Percentiles rank a stretch among this genome's conserved stretches.
Evolutionary conservation across 2,113 vertebrate genomes (phyloP).

Genomic region (Chaetura pelagica): DNA sequence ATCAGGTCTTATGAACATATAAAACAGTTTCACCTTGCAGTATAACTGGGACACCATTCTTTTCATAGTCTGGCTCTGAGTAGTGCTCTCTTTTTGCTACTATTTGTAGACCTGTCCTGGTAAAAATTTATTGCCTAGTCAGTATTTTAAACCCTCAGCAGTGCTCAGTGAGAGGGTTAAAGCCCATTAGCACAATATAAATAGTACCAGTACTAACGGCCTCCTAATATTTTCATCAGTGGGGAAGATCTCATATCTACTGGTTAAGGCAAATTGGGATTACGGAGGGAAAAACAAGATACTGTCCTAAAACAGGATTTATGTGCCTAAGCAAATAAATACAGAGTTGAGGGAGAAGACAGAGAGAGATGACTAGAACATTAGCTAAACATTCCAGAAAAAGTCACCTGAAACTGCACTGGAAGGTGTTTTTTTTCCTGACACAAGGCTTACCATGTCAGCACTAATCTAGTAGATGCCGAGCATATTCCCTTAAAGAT

Average conservation of each 20-base stretch:
- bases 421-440: neutral
- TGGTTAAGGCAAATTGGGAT: conserved; percentile 21
- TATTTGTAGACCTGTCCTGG: conserved; percentile 48
- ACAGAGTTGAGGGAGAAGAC: conserved; percentile 8
- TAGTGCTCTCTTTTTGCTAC: neutral
- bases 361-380: neutral
- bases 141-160: conserved; percentile 59
- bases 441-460: neutral
- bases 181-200: conserved; percentile 45
- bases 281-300: conserved; percentile 53
- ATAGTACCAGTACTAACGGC: conserved; percentile 27
- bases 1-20: neutral
- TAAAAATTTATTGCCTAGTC: conserved; percentile 63
- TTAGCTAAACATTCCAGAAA: conserved; percentile 31
- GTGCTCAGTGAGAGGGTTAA: conserved; percentile 11
- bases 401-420: neutral
- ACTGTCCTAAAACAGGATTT: conserved; percentile 20
- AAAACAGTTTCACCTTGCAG: conserved; percentile 48
- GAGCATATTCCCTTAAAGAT: neutral
- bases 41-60: conserved; percentile 17
- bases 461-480: neutral
- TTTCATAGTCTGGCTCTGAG: conserved; percentile 45
- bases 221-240: conserved; percentile 18
- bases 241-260: neutral
- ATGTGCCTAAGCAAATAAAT: conserved; percentile 58